phyloP scores from a whole-genome alignment of 2,888 invertebrate species.

The Sthenelais limicola region DNA sequence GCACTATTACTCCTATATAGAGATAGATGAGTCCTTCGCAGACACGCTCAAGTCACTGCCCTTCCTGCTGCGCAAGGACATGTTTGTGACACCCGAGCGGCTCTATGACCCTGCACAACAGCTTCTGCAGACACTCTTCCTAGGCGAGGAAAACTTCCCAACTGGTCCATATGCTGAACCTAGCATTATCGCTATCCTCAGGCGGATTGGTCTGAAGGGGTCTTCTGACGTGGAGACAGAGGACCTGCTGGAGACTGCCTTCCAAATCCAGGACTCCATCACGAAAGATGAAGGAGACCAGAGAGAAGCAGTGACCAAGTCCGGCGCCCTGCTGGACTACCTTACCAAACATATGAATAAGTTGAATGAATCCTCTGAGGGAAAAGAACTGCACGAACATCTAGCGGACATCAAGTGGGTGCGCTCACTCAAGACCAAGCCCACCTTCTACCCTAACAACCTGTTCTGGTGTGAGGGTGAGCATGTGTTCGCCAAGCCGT shows the following conservation, averaged over 20 bases:
- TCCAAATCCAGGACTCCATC: conserved; percentile 44
- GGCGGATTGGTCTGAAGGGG: conserved; percentile 54
- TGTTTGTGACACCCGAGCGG: conserved; percentile 49
- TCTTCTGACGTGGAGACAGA: conserved; percentile 51
- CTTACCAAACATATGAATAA: conserved; percentile 43
- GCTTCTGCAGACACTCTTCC: conserved; percentile 53
- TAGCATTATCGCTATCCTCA: conserved; percentile 50
- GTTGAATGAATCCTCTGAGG: conserved; percentile 44
- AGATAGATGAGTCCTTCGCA: conserved; percentile 44
- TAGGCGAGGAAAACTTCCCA: conserved; percentile 56
- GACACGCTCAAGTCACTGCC: conserved; percentile 47
- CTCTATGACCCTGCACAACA: conserved; percentile 55
- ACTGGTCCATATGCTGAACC: conserved; percentile 47
- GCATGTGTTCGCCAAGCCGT: conserved; percentile 48
- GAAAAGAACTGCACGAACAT: conserved; percentile 40
- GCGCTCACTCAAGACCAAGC: conserved; percentile 38
- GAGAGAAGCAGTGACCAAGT: conserved; percentile 45
- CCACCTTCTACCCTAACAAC: conserved; percentile 47
- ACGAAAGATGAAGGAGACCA: conserved; percentile 9
- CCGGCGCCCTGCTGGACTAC: conserved; percentile 51
- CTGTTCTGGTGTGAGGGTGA: conserved; percentile 43
- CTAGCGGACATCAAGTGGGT: conserved; percentile 51
- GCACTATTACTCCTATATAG: conserved; percentile 49
- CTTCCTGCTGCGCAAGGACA: conserved; percentile 52
- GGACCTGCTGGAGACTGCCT: conserved; percentile 52